Evolutionary conservation across 2,797 vertebrate species (phyloP).

Genomic region (Simalia tracyae): DNA sequence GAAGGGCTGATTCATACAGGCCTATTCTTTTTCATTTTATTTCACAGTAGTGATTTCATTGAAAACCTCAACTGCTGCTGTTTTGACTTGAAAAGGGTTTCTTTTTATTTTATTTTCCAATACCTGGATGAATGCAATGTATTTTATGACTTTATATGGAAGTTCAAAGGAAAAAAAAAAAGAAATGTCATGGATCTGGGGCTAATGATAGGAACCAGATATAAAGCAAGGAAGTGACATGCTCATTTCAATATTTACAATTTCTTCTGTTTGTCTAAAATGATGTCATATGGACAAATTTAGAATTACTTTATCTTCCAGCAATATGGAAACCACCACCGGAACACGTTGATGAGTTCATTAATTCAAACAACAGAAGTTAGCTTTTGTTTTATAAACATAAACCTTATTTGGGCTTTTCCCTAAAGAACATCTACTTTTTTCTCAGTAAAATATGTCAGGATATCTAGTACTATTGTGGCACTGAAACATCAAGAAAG

Average conservation of each 20-base stretch:
- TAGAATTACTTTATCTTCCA: conserved; percentile 48
- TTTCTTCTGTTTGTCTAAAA: conserved; percentile 34
- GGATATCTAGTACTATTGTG: neutral
- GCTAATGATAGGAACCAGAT: conserved; percentile 49
- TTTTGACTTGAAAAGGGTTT: conserved; percentile 57
- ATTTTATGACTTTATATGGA: conserved; percentile 53
- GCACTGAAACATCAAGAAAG: neutral
- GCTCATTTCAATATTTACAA: conserved; percentile 49
- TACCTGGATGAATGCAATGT: conserved; percentile 45
- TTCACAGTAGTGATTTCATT: conserved; percentile 68
- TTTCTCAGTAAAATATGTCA: neutral
- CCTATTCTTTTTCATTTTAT: conserved; percentile 72
- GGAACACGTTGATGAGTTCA: conserved; percentile 34
- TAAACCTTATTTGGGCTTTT: conserved; percentile 26
- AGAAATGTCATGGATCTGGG: conserved; percentile 29
- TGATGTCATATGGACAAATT: conserved; percentile 51
- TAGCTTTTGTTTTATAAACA: conserved; percentile 25
- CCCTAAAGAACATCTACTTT: conserved; percentile 12
- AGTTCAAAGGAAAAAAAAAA: conserved; percentile 47
- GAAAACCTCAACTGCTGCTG: conserved; percentile 69
- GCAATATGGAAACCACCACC: conserved; percentile 43
- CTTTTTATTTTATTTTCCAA: conserved; percentile 51
- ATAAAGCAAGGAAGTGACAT: conserved; percentile 45
- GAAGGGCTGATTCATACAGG: neutral
- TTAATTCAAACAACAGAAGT: conserved; percentile 36